A percentile compares a stretch with the other conserved stretches of the same genome.
These are phyloP conservation scores for Falco rusticolus DNA, from an alignment of 2,797 vertebrate species.

Conservation along the genomic window DNA sequence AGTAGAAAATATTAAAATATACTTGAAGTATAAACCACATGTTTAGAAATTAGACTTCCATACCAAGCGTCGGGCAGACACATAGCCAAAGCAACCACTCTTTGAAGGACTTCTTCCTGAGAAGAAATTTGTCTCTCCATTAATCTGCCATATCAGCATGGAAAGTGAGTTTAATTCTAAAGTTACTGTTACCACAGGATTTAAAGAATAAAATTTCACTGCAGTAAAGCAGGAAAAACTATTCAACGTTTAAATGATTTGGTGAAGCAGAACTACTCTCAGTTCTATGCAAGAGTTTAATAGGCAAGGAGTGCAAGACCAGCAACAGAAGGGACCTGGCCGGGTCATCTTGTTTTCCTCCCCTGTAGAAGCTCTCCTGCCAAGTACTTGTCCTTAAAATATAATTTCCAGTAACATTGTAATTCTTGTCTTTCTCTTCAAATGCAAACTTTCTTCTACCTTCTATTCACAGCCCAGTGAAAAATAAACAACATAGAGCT, in stretches of 20 bases:
- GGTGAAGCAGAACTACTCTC: background rate
- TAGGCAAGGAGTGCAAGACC: background rate
- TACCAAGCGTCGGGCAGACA: background rate
- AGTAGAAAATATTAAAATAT: background rate
- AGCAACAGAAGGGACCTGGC: background rate
- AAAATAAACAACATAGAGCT: background rate
- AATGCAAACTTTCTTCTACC: background rate
- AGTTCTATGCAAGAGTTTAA: background rate
- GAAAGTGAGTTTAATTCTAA: background rate
- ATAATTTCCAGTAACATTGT: background rate
- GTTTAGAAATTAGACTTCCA: background rate
- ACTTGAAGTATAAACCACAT: background rate
- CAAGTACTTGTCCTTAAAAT: background rate
- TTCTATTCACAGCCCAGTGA: background rate
- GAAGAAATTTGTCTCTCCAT: background rate
- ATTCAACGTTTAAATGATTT: background rate
- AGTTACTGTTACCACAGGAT: background rate
- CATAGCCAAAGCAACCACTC: background rate
- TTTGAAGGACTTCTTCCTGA: background rate
- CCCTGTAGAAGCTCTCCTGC: background rate
- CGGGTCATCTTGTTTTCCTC: background rate
- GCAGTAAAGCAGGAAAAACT: background rate
- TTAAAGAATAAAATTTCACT: background rate
- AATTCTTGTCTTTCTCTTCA: background rate
- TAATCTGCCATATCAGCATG: background rate